Evolutionary conservation across 2,113 vertebrate genomes (phyloP).

Genomic region (Archilochus colubris): DNA sequence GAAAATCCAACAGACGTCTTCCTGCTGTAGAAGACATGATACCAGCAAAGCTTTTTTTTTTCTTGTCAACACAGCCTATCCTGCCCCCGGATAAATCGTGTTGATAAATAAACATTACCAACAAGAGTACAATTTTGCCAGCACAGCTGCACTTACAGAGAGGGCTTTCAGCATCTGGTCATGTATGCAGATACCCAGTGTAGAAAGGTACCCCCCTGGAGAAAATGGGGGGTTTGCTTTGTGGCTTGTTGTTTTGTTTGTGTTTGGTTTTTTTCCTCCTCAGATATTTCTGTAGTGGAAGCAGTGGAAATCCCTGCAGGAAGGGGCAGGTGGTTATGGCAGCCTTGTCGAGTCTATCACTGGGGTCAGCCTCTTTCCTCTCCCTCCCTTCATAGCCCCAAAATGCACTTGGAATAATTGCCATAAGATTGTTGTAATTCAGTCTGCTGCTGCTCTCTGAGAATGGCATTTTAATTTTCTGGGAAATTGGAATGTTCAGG

Average conservation of each 20-base stretch:
- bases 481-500: background rate
- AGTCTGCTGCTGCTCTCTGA: background rate
- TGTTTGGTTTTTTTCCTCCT: background rate
- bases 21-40: background rate
- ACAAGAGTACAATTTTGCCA: constrained; percentile 11
- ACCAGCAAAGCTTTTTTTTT: background rate
- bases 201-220: background rate
- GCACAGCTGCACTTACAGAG: constrained; percentile 17
- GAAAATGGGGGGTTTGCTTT: background rate
- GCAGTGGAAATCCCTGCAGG: background rate
- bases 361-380: background rate
- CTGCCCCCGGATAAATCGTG: background rate
- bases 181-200: background rate
- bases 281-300: background rate
- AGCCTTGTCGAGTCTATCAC: accelerated
- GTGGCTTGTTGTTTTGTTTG: background rate
- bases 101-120: constrained; percentile 23
- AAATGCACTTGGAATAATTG: background rate
- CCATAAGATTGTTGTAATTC: background rate
- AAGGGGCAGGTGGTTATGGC: background rate
- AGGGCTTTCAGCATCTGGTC: background rate
- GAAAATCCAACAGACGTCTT: background rate
- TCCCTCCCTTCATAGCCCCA: background rate
- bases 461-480: background rate
- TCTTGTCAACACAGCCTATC: background rate